Conservation (phyloP, 2,113 vertebrate species). For the Odocoileus hemionus region DNA sequence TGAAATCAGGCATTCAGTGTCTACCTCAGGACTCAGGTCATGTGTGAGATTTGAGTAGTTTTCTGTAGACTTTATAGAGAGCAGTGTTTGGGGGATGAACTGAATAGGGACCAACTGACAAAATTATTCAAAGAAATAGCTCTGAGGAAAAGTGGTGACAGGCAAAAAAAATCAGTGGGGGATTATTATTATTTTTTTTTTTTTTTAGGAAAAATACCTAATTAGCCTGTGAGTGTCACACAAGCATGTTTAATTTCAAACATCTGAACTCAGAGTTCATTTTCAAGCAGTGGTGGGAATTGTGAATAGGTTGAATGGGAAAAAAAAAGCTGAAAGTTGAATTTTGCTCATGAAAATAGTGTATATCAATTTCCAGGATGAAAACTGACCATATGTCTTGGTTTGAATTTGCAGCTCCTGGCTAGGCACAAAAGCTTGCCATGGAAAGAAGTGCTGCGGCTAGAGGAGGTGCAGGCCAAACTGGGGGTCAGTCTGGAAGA, state of each 20-base stretch:
- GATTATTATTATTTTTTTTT: neutral
- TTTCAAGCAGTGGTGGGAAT: slow-evolving; percentile 37
- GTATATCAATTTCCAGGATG: slow-evolving; percentile 25
- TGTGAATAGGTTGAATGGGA: slow-evolving; percentile 28
- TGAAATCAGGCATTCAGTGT: slow-evolving; percentile 38
- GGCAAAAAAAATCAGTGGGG: neutral
- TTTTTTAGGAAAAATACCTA: slow-evolving; percentile 27
- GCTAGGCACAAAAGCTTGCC: slow-evolving; percentile 84
- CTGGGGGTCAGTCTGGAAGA: slow-evolving; percentile 87
- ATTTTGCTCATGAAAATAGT: neutral
- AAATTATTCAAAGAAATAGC: slow-evolving; percentile 52
- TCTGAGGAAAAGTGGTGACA: slow-evolving; percentile 36
- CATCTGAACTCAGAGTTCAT: slow-evolving; percentile 29
- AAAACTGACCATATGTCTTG: slow-evolving; percentile 37
- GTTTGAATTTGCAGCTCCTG: slow-evolving; percentile 80
- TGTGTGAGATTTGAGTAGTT: slow-evolving; percentile 15
- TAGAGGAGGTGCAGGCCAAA: slow-evolving; percentile 88
- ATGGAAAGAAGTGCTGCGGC: slow-evolving; percentile 79
- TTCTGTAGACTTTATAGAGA: slow-evolving; percentile 12
- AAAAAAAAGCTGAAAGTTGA: slow-evolving; percentile 47
- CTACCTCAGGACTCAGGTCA: slow-evolving; percentile 55
- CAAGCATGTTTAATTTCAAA: slow-evolving; percentile 55
- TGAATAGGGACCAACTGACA: slow-evolving; percentile 41
- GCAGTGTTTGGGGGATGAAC: slow-evolving; percentile 24
- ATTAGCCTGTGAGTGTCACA: slow-evolving; percentile 5